Percentiles rank a stretch among this genome's conserved stretches.
Evolutionary conservation across 2,888 invertebrate species (phyloP).

Genomic region (Cryptus viduatorius): DNA sequence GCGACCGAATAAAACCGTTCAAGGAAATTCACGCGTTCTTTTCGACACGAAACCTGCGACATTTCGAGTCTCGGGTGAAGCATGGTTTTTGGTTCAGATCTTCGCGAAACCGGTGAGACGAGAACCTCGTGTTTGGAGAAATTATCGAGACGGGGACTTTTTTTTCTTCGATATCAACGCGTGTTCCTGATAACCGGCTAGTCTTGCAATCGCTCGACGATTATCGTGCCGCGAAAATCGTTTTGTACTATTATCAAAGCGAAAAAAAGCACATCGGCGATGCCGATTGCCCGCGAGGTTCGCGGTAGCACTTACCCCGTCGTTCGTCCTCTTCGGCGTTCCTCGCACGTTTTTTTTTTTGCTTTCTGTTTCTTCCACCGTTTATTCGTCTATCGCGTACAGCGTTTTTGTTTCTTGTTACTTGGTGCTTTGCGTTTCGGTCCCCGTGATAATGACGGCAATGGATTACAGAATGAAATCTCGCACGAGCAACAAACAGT

Average conservation of each 20-base stretch:
- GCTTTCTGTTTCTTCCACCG: slow-evolving; percentile 31
- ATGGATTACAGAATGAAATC: slow-evolving; percentile 63
- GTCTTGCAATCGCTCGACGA: not conserved
- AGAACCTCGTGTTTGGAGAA: not conserved
- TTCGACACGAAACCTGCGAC: not conserved
- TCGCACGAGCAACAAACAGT: slow-evolving; percentile 73
- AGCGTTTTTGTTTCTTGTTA: slow-evolving; percentile 33
- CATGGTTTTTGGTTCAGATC: not conserved
- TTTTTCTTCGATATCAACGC: not conserved
- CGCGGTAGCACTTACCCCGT: slow-evolving; percentile 55
- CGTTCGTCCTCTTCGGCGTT: slow-evolving; percentile 40
- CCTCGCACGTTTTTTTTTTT: slow-evolving; percentile 21
- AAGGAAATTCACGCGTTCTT: not conserved
- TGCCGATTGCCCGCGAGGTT: slow-evolving; percentile 28
- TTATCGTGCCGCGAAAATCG: not conserved
- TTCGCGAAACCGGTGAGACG: not conserved
- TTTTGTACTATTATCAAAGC: not conserved
- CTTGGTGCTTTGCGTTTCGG: slow-evolving; percentile 15
- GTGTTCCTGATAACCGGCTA: not conserved
- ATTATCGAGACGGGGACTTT: not conserved
- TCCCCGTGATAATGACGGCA: not conserved
- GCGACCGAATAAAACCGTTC: not conserved
- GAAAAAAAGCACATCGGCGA: slow-evolving; percentile 20
- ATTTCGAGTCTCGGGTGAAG: not conserved
- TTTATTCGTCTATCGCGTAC: slow-evolving; percentile 32